A percentile compares a stretch with the other conserved stretches of the same genome.
Evolutionary conservation across 2,888 invertebrate genomes (phyloP).

Genomic region (Acanthosoma haemorrhoidale): DNA sequence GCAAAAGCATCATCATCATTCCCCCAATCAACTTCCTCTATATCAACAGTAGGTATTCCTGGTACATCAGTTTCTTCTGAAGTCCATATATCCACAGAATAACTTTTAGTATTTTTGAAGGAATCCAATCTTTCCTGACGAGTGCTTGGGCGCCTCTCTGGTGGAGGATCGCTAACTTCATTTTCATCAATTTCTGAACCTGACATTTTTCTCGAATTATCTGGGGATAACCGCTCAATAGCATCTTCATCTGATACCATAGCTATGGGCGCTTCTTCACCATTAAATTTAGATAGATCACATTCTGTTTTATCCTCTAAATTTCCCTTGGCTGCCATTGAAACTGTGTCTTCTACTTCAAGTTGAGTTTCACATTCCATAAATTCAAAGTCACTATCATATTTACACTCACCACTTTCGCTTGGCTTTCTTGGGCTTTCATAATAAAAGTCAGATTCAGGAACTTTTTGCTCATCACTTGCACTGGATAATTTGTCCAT

Average conservation of each 20-base stretch:
- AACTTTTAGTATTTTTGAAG: constrained; percentile 43
- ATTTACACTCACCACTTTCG: constrained; percentile 32
- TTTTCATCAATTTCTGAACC: constrained; percentile 21
- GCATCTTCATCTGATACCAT: neutral
- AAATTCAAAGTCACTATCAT: constrained; percentile 26
- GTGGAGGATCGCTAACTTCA: constrained; percentile 29
- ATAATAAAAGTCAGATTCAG: constrained; percentile 31
- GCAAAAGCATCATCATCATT: constrained; percentile 40
- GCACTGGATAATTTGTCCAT: constrained; percentile 22
- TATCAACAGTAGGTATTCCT: constrained; percentile 39
- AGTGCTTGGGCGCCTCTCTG: constrained; percentile 43
- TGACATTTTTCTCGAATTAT: neutral
- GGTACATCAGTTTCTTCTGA: constrained; percentile 42
- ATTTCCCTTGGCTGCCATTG: neutral
- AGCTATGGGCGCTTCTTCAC: neutral
- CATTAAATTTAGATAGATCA: neutral
- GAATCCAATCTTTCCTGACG: constrained; percentile 43
- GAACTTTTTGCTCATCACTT: constrained; percentile 35
- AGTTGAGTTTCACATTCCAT: neutral
- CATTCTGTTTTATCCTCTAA: neutral
- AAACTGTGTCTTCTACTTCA: neutral
- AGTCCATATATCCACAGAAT: constrained; percentile 43
- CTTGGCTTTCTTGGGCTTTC: constrained; percentile 34
- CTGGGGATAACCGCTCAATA: neutral
- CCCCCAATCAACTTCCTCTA: constrained; percentile 39